These are phyloP conservation scores for Heliothis subflexa DNA, from an alignment of 1,140 invertebrate species.

Conservation along the genomic window DNA sequence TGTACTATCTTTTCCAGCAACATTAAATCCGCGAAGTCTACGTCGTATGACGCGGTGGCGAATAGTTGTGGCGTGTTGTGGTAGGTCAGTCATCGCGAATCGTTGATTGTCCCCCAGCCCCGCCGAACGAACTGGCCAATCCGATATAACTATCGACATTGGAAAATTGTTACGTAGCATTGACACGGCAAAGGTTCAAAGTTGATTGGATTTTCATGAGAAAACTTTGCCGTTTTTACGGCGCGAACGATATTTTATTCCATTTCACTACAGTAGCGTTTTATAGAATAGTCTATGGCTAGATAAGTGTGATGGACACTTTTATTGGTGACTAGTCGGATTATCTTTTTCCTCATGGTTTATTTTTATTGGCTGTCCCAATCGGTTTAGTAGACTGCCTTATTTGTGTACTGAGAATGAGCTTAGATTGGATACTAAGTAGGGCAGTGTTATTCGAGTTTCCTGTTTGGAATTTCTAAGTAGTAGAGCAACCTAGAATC, in stretches of 20 bases:
- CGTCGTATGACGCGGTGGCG: slow-evolving; percentile 70
- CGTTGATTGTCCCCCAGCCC: slow-evolving; percentile 53
- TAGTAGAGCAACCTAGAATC: too few species aligned
- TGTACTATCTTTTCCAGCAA: slow-evolving; percentile 27
- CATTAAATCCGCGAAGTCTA: slow-evolving; percentile 51
- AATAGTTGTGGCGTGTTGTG: slow-evolving; percentile 68
- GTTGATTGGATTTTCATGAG: slow-evolving; percentile 36
- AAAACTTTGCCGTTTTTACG: slow-evolving; percentile 4
- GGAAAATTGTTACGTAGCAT: slow-evolving; percentile 43
- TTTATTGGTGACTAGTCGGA: not conserved
- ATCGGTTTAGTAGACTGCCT: too few species aligned
- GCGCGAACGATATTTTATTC: slow-evolving; percentile 3
- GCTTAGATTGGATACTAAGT: too few species aligned
- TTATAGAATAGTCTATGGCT: not conserved
- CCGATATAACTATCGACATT: slow-evolving; percentile 31
- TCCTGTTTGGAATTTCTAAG: too few species aligned
- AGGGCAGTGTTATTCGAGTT: too few species aligned
- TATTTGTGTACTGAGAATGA: too few species aligned
- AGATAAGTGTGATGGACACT: not conserved
- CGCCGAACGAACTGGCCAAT: slow-evolving; percentile 17
- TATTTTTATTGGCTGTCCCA: too few species aligned
- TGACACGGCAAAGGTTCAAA: slow-evolving; percentile 42
- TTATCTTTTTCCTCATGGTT: not conserved
- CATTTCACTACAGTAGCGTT: not conserved
- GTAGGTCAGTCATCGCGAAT: slow-evolving; percentile 78